These are phyloP conservation scores for Sternotherus odoratus DNA, from an alignment of 2,797 vertebrate genomes.

Conservation along the genomic window DNA sequence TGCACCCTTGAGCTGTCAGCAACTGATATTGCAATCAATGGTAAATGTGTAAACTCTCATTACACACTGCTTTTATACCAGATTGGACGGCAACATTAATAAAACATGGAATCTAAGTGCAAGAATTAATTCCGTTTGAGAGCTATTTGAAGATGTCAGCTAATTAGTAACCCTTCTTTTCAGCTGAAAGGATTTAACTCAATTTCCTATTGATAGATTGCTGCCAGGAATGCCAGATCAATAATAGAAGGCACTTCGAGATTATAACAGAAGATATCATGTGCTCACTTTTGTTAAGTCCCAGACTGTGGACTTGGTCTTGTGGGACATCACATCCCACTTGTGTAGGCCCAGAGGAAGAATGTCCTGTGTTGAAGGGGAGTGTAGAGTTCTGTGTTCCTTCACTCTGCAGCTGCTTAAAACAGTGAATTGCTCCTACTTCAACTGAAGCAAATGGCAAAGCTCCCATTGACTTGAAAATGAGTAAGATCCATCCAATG, in stretches of 20 bases:
- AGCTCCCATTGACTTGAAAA: neutral
- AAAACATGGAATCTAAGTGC: conserved; percentile 58
- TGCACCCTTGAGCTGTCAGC: conserved; percentile 38
- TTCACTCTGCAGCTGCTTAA: neutral
- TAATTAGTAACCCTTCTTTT: conserved; percentile 66
- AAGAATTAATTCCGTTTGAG: conserved; percentile 68
- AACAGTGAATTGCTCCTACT: neutral
- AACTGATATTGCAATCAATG: conserved; percentile 31
- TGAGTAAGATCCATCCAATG: neutral
- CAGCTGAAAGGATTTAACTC: conserved; percentile 57
- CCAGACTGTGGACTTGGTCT: neutral
- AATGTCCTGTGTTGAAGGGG: neutral
- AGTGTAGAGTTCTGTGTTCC: neutral
- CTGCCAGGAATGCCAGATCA: conserved; percentile 62
- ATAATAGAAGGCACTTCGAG: conserved; percentile 24
- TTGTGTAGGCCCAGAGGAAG: neutral
- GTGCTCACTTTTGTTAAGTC: neutral
- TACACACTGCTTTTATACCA: conserved; percentile 40
- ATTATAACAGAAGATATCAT: neutral
- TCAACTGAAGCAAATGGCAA: neutral
- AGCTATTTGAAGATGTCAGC: conserved; percentile 64
- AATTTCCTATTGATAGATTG: conserved; percentile 56
- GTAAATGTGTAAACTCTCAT: conserved; percentile 40
- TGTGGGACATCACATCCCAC: neutral
- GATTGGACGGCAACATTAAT: conserved; percentile 54